These are phyloP conservation scores for Caenorhabditis inopinata DNA, from an alignment of 1,140 invertebrate genomes.

Conservation along the genomic window DNA sequence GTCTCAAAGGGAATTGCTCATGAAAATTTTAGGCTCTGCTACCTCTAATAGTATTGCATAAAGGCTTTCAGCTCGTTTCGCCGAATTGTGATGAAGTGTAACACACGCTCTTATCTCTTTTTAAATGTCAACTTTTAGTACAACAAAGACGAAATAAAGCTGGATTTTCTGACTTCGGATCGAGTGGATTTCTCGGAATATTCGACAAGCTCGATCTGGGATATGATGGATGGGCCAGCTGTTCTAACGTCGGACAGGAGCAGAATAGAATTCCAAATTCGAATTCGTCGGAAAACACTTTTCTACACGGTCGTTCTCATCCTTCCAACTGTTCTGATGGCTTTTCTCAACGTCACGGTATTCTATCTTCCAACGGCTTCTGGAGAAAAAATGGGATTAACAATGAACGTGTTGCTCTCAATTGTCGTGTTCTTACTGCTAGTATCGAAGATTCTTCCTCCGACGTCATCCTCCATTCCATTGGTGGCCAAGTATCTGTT, in stretches of 20 bases:
- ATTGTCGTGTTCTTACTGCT: constrained; percentile 47
- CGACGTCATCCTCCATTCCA: constrained; percentile 47
- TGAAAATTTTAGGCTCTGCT: no score
- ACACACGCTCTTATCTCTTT: no score
- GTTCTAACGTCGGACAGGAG: constrained; percentile 69
- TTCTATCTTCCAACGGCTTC: constrained; percentile 86
- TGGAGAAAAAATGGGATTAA: constrained; percentile 44
- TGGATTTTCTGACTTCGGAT: constrained; percentile 22
- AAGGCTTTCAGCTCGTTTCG: no score
- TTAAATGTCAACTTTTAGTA: constrained; percentile 68
- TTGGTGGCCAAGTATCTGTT: constrained; percentile 39
- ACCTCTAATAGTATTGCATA: no score
- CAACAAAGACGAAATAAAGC: constrained; percentile 19
- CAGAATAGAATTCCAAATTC: constrained; percentile 63
- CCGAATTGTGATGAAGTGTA: no score
- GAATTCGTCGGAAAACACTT: constrained; percentile 80
- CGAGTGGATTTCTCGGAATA: constrained; percentile 86
- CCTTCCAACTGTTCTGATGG: constrained; percentile 94
- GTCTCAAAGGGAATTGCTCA: no score
- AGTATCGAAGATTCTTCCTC: constrained; percentile 45
- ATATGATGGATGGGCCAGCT: constrained; percentile 94
- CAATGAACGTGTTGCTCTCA: constrained; percentile 46
- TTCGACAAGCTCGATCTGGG: constrained; percentile 95
- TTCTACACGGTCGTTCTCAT: constrained; percentile 99
- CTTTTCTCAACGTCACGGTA: constrained; percentile 94